phyloP scores from a whole-genome alignment of 2,797 vertebrate genomes.

The Cygnus olor region DNA sequence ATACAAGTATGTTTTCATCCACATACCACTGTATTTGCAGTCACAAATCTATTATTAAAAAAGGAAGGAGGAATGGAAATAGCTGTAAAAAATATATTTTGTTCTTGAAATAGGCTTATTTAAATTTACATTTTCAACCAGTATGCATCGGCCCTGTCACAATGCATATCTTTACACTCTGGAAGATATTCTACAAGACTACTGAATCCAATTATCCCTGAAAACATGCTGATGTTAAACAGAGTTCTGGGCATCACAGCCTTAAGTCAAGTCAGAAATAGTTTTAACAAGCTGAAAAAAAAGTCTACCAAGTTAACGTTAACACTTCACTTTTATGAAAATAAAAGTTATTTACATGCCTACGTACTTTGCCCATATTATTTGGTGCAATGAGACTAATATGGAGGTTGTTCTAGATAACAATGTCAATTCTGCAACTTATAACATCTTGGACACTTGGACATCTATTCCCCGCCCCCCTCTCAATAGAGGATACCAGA shows the following conservation, averaged over 20 bases:
- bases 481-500: not conserved
- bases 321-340: not conserved
- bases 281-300: not conserved
- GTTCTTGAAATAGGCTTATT: not conserved
- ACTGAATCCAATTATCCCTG: not conserved
- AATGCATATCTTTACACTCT: not conserved
- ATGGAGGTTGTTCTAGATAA: not conserved
- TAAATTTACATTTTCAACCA: not conserved
- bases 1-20: not conserved
- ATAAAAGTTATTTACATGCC: not conserved
- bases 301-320: not conserved
- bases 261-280: not conserved
- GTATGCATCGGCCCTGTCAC: not conserved
- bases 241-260: not conserved
- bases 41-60: not conserved
- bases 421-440: not conserved
- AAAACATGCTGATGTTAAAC: not conserved
- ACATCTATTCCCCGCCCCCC: not conserved
- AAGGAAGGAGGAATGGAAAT: not conserved
- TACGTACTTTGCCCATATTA: not conserved
- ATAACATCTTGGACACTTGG: not conserved
- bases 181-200: not conserved
- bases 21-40: not conserved
- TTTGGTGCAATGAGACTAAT: not conserved
- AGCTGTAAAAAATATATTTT: not conserved